phyloP scores from a whole-genome alignment of 2,888 invertebrate genomes.

The Diplazon laetatorius region DNA sequence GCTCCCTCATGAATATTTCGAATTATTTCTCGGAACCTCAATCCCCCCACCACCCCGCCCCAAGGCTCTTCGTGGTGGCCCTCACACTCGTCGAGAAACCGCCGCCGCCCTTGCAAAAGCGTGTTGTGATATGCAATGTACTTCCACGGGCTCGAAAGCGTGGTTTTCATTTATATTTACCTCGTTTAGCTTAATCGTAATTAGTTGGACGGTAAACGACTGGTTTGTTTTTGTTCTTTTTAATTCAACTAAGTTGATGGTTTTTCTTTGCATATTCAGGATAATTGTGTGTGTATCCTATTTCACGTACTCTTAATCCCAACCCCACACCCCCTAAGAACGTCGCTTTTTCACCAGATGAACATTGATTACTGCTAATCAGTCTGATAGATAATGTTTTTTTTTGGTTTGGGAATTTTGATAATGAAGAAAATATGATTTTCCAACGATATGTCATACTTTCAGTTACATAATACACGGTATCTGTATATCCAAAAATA shows the following conservation, averaged over 20 bases:
- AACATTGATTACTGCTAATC: no score
- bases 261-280: neutral
- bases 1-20: slow-evolving; percentile 66
- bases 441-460: no score
- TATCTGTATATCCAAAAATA: no score
- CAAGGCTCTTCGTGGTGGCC: no score
- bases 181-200: slow-evolving; percentile 8
- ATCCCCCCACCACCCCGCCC: slow-evolving; percentile 31
- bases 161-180: slow-evolving; percentile 46
- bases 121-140: slow-evolving; percentile 9
- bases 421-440: no score
- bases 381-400: no score
- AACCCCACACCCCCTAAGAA: no score
- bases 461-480: no score
- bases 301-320: no score
- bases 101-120: slow-evolving; percentile 11
- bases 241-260: neutral
- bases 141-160: neutral
- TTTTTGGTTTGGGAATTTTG: no score
- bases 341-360: no score
- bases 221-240: no score
- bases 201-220: neutral
- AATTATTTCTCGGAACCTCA: slow-evolving; percentile 66
- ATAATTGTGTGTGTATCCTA: neutral
- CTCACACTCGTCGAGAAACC: neutral